Percentiles rank a stretch among this genome's conserved stretches.
Conservation (phyloP, 2,113 vertebrate genomes). For the Steatornis caripensis region DNA sequence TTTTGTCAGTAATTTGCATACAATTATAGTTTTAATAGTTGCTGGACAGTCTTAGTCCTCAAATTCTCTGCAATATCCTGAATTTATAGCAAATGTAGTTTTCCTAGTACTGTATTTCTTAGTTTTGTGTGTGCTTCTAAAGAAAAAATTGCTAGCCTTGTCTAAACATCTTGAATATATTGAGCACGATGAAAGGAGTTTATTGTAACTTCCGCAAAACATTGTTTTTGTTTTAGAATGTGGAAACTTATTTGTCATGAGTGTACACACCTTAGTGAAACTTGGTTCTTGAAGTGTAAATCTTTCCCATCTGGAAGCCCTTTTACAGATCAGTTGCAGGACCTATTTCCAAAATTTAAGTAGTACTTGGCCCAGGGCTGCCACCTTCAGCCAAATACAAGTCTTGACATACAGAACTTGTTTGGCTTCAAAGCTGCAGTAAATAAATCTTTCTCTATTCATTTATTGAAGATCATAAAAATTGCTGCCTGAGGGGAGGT, state of each 20-base stretch:
- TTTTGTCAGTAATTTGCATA: not conserved
- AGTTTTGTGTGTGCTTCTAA: not conserved
- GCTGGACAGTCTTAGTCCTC: not conserved
- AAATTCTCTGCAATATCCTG: not conserved
- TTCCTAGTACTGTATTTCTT: not conserved
- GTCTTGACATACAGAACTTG: not conserved
- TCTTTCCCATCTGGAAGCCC: not conserved
- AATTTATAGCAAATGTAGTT: not conserved
- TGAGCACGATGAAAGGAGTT: not conserved
- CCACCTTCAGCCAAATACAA: constrained; percentile 22
- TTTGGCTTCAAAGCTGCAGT: not conserved
- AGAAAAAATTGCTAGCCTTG: not conserved
- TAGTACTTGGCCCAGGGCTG: not conserved
- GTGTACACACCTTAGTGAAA: not conserved
- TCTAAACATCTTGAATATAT: not conserved
- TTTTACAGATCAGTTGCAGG: not conserved
- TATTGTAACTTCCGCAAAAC: not conserved
- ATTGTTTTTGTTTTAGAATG: not conserved
- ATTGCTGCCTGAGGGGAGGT: not conserved
- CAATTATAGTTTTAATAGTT: not conserved
- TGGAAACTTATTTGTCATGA: not conserved
- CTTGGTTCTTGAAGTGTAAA: not conserved
- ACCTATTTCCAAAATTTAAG: not conserved
- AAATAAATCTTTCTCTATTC: not conserved
- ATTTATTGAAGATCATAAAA: not conserved